Base-by-base conservation (phyloP, 2,888 invertebrate species). In the Aleiodes testaceus region DNA sequence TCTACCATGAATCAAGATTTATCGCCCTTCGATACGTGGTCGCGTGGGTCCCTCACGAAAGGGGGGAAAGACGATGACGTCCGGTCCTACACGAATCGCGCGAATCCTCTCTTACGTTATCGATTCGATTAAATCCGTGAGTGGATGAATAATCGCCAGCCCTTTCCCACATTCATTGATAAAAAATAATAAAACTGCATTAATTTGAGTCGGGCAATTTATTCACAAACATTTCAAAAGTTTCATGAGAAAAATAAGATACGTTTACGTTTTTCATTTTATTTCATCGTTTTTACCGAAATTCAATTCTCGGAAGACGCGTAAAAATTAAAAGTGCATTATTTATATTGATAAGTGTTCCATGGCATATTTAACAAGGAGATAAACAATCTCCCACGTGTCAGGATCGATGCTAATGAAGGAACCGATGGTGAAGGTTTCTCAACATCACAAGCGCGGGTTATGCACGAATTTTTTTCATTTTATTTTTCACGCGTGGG, bases 311-410 rank as follows among this genome's bases (percentile, higher is more conserved):
- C 18, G 9, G 64, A 42, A 69, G 50, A 55, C 22, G 26, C 26
- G 5, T 52, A 61, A 63, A 66, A 49, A 70, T 36, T 36, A 66
- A 65, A 70, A 61, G 55, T 61, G 42, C 53, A 69, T 72, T 70
- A 69, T 72, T 53, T 70, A 67, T 72, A 70, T 66, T 72, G 69
- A 59, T 61, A 70, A 50, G 71, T 72, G 53, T 70, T 66, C 71
- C 70, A 69, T 63, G 75, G 71, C 69, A 68, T 71, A 73, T 69
- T 74, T 72, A 70, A 74, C 36, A 42, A 73, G 73, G 77, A 81
- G 80, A 83, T 83, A 82, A 83, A 83, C 80, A 82, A 80, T 81
- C 81, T 81, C 82, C 81, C 80, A 80, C 82, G 81, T 76, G 75
- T 78, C 76, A 64, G 77, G 77, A 81, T 83, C 81, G 81, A 83